Evolutionary conservation across 1,140 invertebrate species (phyloP).

Genomic region (Scaptomyza pallida): DNA sequence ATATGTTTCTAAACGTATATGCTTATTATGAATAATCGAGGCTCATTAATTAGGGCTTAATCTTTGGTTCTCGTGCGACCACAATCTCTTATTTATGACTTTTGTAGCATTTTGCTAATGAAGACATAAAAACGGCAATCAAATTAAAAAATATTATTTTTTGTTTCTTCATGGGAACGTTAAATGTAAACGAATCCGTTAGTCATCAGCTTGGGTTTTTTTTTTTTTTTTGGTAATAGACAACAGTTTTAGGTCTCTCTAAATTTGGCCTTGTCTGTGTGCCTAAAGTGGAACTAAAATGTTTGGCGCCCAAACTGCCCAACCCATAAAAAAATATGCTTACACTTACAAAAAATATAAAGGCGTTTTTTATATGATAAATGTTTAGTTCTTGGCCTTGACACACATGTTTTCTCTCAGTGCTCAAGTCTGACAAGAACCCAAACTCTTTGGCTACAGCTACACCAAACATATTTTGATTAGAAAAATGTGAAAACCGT

Average conservation of each 20-base stretch:
- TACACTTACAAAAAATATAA: neutral
- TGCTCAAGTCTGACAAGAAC: conserved; percentile 3
- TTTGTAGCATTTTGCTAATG: conserved; percentile 78
- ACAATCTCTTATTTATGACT: conserved; percentile 76
- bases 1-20: conserved; percentile 43
- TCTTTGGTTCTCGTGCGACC: conserved; percentile 44
- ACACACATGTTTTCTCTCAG: neutral
- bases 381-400: too few species aligned
- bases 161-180: conserved; percentile 78
- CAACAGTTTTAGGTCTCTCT: neutral
- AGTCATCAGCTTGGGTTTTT: conserved; percentile 60
- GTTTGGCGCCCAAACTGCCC: conserved; percentile 55
- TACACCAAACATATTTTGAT: conserved; percentile 11
- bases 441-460: conserved; percentile 23
- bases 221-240: neutral
- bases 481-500: conserved; percentile 21
- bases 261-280: conserved; percentile 53
- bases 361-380: too few species aligned
- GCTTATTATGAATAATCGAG: conserved; percentile 71
- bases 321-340: conserved; percentile 3
- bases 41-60: conserved; percentile 77
- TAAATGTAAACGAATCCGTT: conserved; percentile 70
- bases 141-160: conserved; percentile 63
- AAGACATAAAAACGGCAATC: conserved; percentile 83
- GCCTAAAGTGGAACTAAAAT: conserved; percentile 62